Percentiles rank a stretch among this genome's conserved stretches.
Conservation (phyloP, 2,888 invertebrate genomes). For the Calameuta filiformis region DNA sequence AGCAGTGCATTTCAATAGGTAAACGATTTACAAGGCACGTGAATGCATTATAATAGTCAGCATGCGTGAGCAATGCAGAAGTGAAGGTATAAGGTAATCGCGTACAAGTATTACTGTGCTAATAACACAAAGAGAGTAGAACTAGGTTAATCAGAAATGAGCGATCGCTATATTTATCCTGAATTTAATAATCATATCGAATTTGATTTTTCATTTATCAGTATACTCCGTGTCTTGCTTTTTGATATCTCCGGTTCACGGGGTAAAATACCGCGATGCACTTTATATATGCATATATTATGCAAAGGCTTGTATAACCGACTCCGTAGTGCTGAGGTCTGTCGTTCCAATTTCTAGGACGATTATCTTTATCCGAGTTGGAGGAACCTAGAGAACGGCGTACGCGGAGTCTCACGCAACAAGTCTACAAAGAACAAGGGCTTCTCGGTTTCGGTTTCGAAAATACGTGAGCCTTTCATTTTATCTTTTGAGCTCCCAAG, state of each 20-base stretch:
- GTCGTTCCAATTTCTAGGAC: background rate
- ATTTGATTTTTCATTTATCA: background rate
- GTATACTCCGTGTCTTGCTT: background rate
- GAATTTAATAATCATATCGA: background rate
- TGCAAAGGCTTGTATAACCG: background rate
- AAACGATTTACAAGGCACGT: background rate
- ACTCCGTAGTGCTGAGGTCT: background rate
- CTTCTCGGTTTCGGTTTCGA: slow-evolving; percentile 46
- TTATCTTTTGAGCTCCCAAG: slow-evolving; percentile 51
- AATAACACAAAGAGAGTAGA: background rate
- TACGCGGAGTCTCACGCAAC: background rate
- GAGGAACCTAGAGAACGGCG: background rate
- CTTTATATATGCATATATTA: background rate
- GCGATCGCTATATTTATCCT: background rate
- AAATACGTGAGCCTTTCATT: slow-evolving; percentile 49
- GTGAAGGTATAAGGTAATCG: background rate
- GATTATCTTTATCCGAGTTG: background rate
- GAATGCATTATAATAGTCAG: background rate
- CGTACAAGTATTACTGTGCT: background rate
- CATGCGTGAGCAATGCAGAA: background rate
- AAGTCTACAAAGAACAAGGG: background rate
- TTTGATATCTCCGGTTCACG: background rate
- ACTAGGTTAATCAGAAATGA: background rate
- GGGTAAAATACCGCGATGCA: background rate
- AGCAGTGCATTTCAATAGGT: background rate